These are phyloP conservation scores for Falcaria lacertinaria DNA, from an alignment of 2,888 invertebrate species.

Conservation along the genomic window DNA sequence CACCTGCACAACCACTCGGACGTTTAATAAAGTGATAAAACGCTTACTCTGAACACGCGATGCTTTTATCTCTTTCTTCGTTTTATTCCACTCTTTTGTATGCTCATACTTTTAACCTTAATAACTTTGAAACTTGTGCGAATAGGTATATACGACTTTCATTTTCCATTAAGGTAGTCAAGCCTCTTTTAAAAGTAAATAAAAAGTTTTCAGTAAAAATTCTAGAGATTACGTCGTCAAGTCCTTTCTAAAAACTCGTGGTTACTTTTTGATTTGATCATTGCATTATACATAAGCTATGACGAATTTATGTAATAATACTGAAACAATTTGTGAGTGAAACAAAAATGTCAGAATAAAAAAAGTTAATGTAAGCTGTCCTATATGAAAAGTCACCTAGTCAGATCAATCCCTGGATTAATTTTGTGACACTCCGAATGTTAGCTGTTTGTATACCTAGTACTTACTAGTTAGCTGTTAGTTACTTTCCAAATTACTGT, in stretches of 20 bases:
- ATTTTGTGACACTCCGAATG: too few relatives aligned
- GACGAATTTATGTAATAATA: background rate
- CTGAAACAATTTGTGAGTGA: background rate
- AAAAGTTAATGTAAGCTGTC: too few relatives aligned
- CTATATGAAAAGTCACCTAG: too few relatives aligned
- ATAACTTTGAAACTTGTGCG: conserved; percentile 38
- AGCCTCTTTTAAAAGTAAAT: conserved; percentile 14
- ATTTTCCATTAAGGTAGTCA: conserved; percentile 22
- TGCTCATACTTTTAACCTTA: conserved; percentile 40
- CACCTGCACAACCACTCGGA: conserved; percentile 30
- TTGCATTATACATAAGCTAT: background rate
- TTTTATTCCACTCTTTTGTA: conserved; percentile 33
- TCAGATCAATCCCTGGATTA: too few relatives aligned
- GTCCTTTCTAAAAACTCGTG: background rate
- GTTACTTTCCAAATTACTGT: too few relatives aligned
- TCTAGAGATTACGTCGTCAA: background rate
- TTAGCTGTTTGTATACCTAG: too few relatives aligned
- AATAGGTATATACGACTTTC: conserved; percentile 24
- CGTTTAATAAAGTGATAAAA: conserved; percentile 71
- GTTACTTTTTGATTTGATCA: background rate
- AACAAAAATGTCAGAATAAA: too few relatives aligned
- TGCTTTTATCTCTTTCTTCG: conserved; percentile 53
- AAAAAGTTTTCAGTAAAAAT: conserved; percentile 12
- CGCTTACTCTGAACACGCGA: conserved; percentile 54
- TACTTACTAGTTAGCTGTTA: too few relatives aligned